Evolutionary conservation across 2,888 invertebrate genomes (phyloP), one percentile per base, ranked within the genome.

Genomic region (Mamestra brassicae): DNA sequence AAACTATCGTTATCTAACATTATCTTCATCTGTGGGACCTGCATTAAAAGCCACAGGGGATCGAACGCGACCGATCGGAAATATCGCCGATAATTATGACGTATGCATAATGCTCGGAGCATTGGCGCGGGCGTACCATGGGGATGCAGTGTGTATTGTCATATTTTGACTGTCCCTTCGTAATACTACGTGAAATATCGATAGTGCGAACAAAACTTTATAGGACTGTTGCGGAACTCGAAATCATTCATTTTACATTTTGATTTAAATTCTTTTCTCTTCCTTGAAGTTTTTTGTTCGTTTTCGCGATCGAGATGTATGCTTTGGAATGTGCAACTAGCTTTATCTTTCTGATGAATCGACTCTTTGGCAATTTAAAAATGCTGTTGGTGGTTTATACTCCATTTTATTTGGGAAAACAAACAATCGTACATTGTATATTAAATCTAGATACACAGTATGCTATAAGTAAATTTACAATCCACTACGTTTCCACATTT

Each of bases 1-100:
- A 47, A 61, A 54, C 55, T 11, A 55, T 17, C 47, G 57, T 68
- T 83, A 78, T 78, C 72, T 60, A 57, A 60, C 17, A 34, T 71
- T 72, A 83, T 78, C 79, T 61, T 54, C 42, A 66, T 62, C 65
- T 63, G 55, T 58, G 79, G 34, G 26, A 36, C n/a, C 57, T n/a
- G 45, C 52, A 72, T 68, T 84, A 64, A 81, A 81, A 74, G 67
- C 78, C 83, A 71, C 83, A 62, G 50, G 52, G 74, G 81, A 78
- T 67, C 74, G 71, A 73, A 61, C 70, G 66, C 69, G 52, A 68
- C 65, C 74, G 54, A 58, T 68, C 71, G 68, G 84, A 73, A 80
- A 83, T 84, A 75, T 66, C 69, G 61, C 26, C 69, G 68, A 75
- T 83, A 84, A 85, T 84, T 79, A 75, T 84, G 85, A 84, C 71